Percentiles rank a stretch among this genome's conserved stretches.
Conservation (phyloP, 2,888 invertebrate genomes). For the Habrosyne pyritoides region DNA sequence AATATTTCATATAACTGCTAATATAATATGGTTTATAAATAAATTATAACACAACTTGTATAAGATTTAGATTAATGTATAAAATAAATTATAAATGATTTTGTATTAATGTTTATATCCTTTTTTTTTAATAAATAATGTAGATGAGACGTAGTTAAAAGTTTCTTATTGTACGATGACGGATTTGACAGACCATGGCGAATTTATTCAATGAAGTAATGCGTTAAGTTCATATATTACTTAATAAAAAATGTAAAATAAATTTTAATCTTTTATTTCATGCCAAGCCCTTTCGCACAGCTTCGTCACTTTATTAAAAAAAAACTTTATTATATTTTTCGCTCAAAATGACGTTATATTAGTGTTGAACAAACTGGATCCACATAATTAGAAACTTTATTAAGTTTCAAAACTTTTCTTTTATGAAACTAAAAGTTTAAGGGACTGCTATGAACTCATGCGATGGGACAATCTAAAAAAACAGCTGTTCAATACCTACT, state of each 20-base stretch:
- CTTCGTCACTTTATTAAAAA: too few relatives aligned
- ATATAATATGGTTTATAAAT: not conserved
- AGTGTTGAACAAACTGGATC: too few relatives aligned
- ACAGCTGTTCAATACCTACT: too few relatives aligned
- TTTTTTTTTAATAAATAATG: not conserved
- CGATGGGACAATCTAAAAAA: too few relatives aligned
- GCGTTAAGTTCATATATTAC: conserved; percentile 41
- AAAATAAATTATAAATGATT: conserved; percentile 18
- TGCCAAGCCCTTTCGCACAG: too few relatives aligned
- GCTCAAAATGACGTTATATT: too few relatives aligned
- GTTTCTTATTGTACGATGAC: conserved; percentile 11
- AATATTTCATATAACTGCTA: not conserved
- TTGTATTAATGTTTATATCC: conserved; percentile 1
- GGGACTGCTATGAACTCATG: too few relatives aligned
- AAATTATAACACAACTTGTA: not conserved
- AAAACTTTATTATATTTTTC: too few relatives aligned
- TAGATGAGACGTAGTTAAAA: not conserved
- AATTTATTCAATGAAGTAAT: conserved; percentile 31
- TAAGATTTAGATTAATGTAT: conserved; percentile 35
- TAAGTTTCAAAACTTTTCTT: too few relatives aligned
- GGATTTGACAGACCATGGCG: conserved; percentile 44
- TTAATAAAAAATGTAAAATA: conserved; percentile 39
- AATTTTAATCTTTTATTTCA: conserved; percentile 26
- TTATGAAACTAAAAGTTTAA: too few relatives aligned
- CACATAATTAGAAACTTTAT: too few relatives aligned